phyloP scores from a whole-genome alignment of 2,113 vertebrate genomes.

The Barbus barbus region DNA sequence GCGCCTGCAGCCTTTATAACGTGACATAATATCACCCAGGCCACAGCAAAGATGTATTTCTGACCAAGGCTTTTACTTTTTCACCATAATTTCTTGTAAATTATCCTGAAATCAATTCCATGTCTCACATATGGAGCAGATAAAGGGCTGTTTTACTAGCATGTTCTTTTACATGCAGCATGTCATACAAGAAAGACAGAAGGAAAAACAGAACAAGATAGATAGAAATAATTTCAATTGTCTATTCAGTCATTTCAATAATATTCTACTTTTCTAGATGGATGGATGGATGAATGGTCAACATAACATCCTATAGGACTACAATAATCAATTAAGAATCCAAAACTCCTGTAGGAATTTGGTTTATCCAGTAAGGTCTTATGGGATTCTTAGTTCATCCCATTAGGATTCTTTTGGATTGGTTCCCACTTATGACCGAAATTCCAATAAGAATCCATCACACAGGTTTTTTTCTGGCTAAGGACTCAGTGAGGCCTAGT shows the following conservation, averaged over 20 bases:
- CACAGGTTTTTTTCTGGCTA: neutral
- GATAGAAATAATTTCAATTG: neutral
- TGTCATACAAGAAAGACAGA: neutral
- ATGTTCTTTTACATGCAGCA: neutral
- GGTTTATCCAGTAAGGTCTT: neutral
- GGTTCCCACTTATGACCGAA: neutral
- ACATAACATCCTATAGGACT: no score
- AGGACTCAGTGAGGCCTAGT: neutral
- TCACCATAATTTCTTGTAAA: slow-evolving; percentile 12
- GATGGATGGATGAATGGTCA: neutral
- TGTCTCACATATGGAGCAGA: slow-evolving; percentile 19
- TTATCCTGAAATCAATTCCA: neutral
- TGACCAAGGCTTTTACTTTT: no score
- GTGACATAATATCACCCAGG: slow-evolving; percentile 55
- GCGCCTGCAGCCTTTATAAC: slow-evolving; percentile 36
- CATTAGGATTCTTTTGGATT: neutral
- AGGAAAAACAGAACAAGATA: neutral
- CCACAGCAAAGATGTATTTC: slow-evolving; percentile 28
- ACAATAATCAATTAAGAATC: neutral
- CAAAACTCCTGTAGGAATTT: neutral
- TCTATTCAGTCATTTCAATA: no score
- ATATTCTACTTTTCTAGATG: no score
- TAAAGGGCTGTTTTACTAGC: neutral
- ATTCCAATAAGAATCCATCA: neutral
- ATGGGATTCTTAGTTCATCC: neutral